Evolutionary conservation across 1,140 invertebrate genomes (phyloP), one percentile per base, ranked within the genome.

Genomic region (Sesamia nonagrioides): DNA sequence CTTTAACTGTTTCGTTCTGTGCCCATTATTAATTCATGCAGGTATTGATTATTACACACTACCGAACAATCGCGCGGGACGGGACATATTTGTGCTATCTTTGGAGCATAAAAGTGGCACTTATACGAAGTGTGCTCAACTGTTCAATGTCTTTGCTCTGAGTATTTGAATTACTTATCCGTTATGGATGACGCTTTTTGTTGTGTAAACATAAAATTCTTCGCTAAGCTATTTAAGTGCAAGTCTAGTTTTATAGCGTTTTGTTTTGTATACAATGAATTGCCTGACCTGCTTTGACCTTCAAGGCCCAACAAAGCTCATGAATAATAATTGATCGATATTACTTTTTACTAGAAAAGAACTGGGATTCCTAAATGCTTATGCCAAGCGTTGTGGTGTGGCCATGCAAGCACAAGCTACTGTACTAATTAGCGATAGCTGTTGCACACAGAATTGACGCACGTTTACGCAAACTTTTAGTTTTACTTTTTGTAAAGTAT

Each of bases 1-100:
- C n/a, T 61, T 61, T 40, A 56, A 63, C 58, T 61, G 60, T 40
- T 61, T 33, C 60, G 37, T 18, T 40, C 18, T 37, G 37, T 66
- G 37, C 21, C 61, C 61, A 66, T 66, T 66, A 66, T 17, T 66
- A 66, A 66, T 66, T 66, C 61, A 66, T 66, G 42, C 37, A 66
- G 37, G 61, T 66, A 66, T 66, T 37, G 61, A 66, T 66, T 66
- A 66, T 42, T 42, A 37, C 61, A 66, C 61, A 42, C 61, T 42
- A 42, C 37, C 37, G 18, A 18, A 40, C 60, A 66, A 18, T 33
- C 37, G 37, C 17, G 37, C 17, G 42, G 61, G 37, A 66, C 61
- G 42, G 1, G 37, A 66, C 61, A 17, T 66, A 42, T 66, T 4
- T 8, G 15, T 18, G 61, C 37, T 66, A 66, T 66, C 61, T 66